Conservation (phyloP, 2,888 invertebrate species). For the Lathronympha strigana region DNA sequence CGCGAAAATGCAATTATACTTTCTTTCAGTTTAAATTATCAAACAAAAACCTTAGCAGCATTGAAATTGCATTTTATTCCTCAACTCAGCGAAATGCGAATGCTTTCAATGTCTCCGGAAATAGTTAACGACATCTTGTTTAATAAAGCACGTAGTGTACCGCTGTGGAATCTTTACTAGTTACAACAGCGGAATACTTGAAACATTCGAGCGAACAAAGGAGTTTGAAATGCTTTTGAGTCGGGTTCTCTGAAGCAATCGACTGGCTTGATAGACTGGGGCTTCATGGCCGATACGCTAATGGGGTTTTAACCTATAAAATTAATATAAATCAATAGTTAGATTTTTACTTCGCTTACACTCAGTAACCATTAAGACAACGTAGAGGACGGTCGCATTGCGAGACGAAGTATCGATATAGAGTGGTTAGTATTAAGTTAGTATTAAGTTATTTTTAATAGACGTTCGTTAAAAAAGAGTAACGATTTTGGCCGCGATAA, state of each 20-base stretch:
- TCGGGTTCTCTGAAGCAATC: constrained; percentile 21
- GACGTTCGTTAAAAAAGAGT: too few species aligned
- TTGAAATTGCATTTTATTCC: constrained; percentile 9
- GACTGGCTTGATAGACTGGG: constrained; percentile 13
- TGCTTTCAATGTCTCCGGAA: constrained; percentile 28
- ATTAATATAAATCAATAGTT: too few species aligned
- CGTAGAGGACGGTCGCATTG: too few species aligned
- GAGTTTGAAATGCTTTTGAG: constrained; percentile 23
- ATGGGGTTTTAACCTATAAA: too few species aligned
- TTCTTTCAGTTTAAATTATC: constrained; percentile 11
- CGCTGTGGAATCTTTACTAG: constrained; percentile 28
- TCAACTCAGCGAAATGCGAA: constrained; percentile 29
- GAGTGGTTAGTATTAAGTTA: too few species aligned
- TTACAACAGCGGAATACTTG: constrained; percentile 29
- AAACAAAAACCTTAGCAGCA: constrained; percentile 7
- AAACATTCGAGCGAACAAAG: constrained; percentile 10
- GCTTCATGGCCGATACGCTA: too few species aligned
- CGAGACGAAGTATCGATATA: too few species aligned
- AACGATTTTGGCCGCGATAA: too few species aligned
- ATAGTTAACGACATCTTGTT: constrained; percentile 22
- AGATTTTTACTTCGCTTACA: too few species aligned
- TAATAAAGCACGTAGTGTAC: constrained; percentile 29
- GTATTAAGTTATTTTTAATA: too few species aligned
- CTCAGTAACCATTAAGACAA: too few species aligned
- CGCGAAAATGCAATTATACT: constrained; percentile 7